phyloP scores from a whole-genome alignment of 2,113 vertebrate species.

The Sprattus sprattus region DNA sequence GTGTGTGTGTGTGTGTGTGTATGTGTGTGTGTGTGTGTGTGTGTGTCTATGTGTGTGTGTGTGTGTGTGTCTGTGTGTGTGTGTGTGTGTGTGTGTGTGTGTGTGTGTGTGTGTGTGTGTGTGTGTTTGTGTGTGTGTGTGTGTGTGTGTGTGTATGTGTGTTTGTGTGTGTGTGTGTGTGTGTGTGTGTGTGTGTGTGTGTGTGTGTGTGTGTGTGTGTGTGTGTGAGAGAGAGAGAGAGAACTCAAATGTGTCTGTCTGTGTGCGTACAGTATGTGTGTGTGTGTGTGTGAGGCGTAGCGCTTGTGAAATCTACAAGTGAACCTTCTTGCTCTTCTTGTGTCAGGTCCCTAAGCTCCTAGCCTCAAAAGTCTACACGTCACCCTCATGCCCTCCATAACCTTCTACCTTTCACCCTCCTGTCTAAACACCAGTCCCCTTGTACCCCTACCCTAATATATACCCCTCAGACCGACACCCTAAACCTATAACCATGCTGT shows the following conservation, averaged over 20 bases:
- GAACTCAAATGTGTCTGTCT: not conserved
- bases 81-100: slow-evolving; percentile 28
- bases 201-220: no score
- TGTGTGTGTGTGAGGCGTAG: not conserved
- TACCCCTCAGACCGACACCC: not conserved
- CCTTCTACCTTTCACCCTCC: not conserved
- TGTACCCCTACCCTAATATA: not conserved
- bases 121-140: slow-evolving; percentile 12
- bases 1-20: not conserved
- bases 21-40: not conserved
- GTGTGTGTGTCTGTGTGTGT: not conserved
- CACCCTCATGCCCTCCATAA: not conserved
- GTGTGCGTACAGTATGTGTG: not conserved
- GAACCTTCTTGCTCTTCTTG: not conserved
- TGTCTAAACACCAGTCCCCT: not conserved
- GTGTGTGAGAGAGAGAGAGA: not conserved
- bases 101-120: not conserved
- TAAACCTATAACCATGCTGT: not conserved
- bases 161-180: no score
- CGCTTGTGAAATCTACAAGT: not conserved
- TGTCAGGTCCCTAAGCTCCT: not conserved
- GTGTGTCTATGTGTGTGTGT: not conserved
- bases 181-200: no score
- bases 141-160: no score
- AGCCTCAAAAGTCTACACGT: not conserved